Conservation (phyloP, 2,113 vertebrate species). For the Hippocampus zosterae region DNA sequence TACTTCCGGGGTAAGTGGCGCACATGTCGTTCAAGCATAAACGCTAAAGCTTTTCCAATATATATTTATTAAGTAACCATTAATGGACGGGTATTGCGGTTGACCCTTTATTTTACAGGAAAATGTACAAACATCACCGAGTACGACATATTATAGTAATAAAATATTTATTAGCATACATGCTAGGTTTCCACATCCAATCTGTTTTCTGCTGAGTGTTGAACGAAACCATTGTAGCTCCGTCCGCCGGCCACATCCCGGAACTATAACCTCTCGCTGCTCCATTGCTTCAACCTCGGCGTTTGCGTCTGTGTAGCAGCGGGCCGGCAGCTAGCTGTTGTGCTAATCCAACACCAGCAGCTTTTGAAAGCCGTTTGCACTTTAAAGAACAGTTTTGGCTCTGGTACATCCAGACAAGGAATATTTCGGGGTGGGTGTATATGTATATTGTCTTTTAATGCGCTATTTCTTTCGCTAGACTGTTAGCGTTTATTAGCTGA, state of each 20-base stretch:
- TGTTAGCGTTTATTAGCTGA: conserved; percentile 2
- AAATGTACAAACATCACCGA: not conserved
- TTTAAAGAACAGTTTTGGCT: conserved; percentile 1
- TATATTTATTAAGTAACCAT: not conserved
- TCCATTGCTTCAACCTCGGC: not conserved
- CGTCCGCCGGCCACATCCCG: conserved; percentile 7
- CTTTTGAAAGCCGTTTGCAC: conserved; percentile 19
- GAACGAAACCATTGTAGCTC: not conserved
- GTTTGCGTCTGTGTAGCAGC: conserved; percentile 41
- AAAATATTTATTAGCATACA: not conserved
- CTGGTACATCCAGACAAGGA: not conserved
- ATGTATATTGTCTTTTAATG: not conserved
- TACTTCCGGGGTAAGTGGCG: not conserved
- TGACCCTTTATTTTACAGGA: not conserved
- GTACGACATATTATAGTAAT: not conserved
- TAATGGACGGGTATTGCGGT: not conserved
- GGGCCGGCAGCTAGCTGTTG: conserved; percentile 42
- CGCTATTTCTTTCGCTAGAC: not conserved
- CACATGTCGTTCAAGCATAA: not conserved
- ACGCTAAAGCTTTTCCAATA: not conserved
- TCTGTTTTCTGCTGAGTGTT: not conserved
- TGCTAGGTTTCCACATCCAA: not conserved
- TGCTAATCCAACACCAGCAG: conserved; percentile 38
- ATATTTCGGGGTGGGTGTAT: conserved; percentile 48
- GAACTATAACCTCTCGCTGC: conserved; percentile 27